Conservation (phyloP, 2,888 invertebrate genomes). For the Conops quadrifasciatus region DNA sequence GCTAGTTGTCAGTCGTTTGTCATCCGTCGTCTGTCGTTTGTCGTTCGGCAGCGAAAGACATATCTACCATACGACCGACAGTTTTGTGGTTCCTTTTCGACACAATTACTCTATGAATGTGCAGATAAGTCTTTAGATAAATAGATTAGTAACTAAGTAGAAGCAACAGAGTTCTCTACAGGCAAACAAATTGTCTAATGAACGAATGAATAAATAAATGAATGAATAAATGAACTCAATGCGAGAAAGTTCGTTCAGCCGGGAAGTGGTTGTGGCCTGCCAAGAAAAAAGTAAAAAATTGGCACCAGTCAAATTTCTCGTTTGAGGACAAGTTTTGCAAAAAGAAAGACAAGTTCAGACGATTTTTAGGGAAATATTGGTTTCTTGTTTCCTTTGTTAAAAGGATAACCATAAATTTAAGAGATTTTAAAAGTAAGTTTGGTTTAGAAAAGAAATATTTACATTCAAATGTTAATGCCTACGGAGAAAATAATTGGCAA, state of each 20-base stretch:
- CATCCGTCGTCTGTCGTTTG: neutral
- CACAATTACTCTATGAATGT: slow-evolving; percentile 14
- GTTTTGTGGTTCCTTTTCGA: slow-evolving; percentile 6
- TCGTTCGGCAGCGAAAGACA: neutral
- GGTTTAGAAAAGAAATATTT: too few species aligned
- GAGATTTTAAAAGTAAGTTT: too few species aligned
- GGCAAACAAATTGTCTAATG: slow-evolving; percentile 22
- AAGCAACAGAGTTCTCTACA: slow-evolving; percentile 7
- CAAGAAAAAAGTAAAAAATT: neutral
- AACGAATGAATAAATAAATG: slow-evolving; percentile 13
- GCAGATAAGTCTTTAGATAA: slow-evolving; percentile 26
- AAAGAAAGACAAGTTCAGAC: neutral
- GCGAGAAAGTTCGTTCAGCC: too few species aligned
- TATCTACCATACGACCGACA: neutral
- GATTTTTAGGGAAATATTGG: neutral
- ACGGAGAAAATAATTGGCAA: too few species aligned
- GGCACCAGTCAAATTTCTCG: neutral
- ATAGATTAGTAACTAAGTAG: slow-evolving; percentile 24
- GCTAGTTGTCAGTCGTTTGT: neutral
- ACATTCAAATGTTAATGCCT: too few species aligned
- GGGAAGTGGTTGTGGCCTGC: too few species aligned
- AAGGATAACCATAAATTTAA: too few species aligned
- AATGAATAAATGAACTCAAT: neutral
- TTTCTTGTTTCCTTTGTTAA: too few species aligned
- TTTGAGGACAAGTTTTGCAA: neutral